Evolutionary conservation across 2,797 vertebrate species (phyloP), one percentile per base, ranked within the genome.

Genomic region (Etheostoma perlongum): DNA sequence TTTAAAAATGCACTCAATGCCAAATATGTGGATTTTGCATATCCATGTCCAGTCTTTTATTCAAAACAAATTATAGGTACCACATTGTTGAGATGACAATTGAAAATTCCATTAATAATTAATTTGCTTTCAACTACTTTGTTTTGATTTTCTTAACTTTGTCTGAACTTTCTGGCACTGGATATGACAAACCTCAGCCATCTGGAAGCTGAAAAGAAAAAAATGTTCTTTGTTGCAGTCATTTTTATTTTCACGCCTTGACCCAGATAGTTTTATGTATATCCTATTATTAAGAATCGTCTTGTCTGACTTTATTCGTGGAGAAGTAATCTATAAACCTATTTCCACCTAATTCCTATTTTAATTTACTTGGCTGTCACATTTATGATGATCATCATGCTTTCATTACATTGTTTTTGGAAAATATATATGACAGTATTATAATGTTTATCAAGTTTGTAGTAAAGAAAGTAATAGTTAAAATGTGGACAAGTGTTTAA

Each of bases 191-290:
- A 73, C 51, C 74, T 53, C 59, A 76, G 62, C 76, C 74, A 86
- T 86, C 79, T 91, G 86, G 83, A 91, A 81, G 68, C 46, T 48
- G 33, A 84, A 76, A 33, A 66, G 27, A 30, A 84, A 60, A 82
- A 72, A 49, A 44, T 51, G 36, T 40, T 6, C 54, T 76, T 47
- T 54, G 19, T 67, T 81, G 58, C 59, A 74, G 9, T 42, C 4
- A 57, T 87, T 78, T 76, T 46, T 48, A 69, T 76, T 61, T 75
- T 67, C 59, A 74, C 44, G 12, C 1, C 52, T 15, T 85, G 79
- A 85, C 83, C 84, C 65, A 87, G 57, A 89, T 81, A 82, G 61
- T 79, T 81, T 36, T 55, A 25, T 74, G 42, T 72, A 62, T 73
- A 74, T 76, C 53, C 47, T 40, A 81, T 54, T 62, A 59, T 76